phyloP scores from a whole-genome alignment of 2,888 invertebrate species.

The Listrodromus nycthemerus region DNA sequence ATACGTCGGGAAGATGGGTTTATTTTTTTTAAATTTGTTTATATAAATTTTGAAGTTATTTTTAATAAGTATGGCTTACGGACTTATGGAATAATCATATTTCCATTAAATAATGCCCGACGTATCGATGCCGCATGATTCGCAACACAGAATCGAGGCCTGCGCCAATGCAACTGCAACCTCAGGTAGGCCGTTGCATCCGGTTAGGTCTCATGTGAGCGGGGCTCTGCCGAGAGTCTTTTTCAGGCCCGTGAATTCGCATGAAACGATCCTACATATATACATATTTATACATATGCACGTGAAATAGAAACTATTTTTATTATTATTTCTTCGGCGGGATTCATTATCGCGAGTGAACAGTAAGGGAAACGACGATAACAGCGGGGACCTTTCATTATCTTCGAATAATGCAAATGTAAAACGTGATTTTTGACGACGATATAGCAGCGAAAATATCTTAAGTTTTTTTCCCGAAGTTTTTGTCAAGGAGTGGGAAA shows the following conservation, averaged over 20 bases:
- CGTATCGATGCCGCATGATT: conserved; percentile 12
- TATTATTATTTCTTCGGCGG: not conserved
- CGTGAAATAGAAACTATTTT: not conserved
- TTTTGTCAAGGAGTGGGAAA: not conserved
- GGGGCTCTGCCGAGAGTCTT: conserved; percentile 73
- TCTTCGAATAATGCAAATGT: not conserved
- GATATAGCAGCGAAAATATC: not conserved
- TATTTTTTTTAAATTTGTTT: not conserved
- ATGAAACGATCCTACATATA: conserved; percentile 72
- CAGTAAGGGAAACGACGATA: conserved; percentile 21
- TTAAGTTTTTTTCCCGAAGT: not conserved
- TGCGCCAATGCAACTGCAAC: conserved; percentile 78
- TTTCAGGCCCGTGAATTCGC: conserved; percentile 69
- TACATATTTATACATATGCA: conserved; percentile 39
- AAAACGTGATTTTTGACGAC: not conserved
- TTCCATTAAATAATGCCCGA: conserved; percentile 9
- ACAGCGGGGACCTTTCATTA: not conserved
- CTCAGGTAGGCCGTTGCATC: conserved; percentile 76
- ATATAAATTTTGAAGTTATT: not conserved
- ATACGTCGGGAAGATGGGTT: not conserved
- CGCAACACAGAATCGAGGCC: conserved; percentile 19
- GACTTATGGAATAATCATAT: not conserved
- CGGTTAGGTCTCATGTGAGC: conserved; percentile 78
- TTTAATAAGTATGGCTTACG: not conserved
- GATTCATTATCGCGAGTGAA: conserved; percentile 15